phyloP scores from a whole-genome alignment of 2,797 vertebrate genomes.

The Tenualosa thibaudeaui region DNA sequence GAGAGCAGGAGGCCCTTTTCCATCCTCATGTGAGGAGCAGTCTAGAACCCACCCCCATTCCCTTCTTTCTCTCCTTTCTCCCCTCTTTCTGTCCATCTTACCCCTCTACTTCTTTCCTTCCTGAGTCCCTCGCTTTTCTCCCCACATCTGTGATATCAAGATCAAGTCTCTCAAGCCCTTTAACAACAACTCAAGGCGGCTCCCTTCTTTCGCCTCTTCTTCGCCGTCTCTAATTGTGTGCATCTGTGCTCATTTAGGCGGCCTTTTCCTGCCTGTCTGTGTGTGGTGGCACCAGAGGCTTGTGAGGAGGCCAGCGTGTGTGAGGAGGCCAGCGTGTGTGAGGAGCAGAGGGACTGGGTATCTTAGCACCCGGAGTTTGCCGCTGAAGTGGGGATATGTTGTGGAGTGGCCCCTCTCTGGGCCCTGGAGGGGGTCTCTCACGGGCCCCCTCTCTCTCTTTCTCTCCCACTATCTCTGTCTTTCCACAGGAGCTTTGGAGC shows the following conservation, averaged over 20 bases:
- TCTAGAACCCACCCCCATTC: conserved; percentile 1
- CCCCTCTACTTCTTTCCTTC: conserved; percentile 24
- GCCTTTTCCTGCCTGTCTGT: conserved; percentile 49
- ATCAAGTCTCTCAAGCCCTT: conserved; percentile 41
- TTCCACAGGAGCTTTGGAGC: conserved; percentile 45
- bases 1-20: conserved; percentile 30
- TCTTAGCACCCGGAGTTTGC: conserved; percentile 37
- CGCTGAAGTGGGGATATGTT: conserved; percentile 51
- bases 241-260: conserved; percentile 38
- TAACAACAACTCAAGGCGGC: conserved; percentile 35
- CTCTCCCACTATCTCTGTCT: not conserved
- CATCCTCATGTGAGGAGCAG: conserved; percentile 46
- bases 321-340: not conserved
- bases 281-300: conserved; percentile 30
- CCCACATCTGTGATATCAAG: conserved; percentile 63
- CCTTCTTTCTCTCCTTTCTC: not conserved
- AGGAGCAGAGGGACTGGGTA: conserved; percentile 19
- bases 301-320: not conserved
- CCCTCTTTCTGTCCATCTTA: not conserved
- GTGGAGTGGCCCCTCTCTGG: conserved; percentile 47
- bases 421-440: conserved; percentile 51
- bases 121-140: conserved; percentile 21
- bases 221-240: conserved; percentile 30
- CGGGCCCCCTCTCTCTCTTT: conserved; percentile 55
- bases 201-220: conserved; percentile 32